phyloP scores from a whole-genome alignment of 2,888 invertebrate species.

The Athrips mouffetella region DNA sequence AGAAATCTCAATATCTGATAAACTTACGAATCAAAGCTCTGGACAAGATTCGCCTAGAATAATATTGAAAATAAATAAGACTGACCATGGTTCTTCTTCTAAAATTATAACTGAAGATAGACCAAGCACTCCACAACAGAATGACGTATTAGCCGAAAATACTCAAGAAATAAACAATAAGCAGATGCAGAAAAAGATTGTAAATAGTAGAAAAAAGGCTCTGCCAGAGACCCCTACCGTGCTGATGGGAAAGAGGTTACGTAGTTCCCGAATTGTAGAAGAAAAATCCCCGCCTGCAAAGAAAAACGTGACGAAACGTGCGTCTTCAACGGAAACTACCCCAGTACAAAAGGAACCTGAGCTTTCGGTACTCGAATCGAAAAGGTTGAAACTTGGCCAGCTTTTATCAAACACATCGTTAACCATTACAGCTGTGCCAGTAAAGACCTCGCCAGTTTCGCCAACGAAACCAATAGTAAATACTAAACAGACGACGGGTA shows the following conservation, averaged over 20 bases:
- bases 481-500: conserved; percentile 44
- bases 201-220: conserved; percentile 56
- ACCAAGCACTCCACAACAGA: conserved; percentile 40
- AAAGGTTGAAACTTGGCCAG: conserved; percentile 66
- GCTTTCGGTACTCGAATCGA: conserved; percentile 55
- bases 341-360: conserved; percentile 54
- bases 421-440: conserved; percentile 52
- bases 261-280: conserved; percentile 66
- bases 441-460: conserved; percentile 42
- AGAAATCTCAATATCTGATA: conserved; percentile 68
- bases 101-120: conserved; percentile 72
- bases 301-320: conserved; percentile 51
- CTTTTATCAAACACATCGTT: conserved; percentile 62
- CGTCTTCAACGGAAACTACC: conserved; percentile 44
- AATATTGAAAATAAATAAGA: conserved; percentile 82
- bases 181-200: conserved; percentile 45
- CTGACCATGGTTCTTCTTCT: conserved; percentile 72
- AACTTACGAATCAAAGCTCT: conserved; percentile 55
- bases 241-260: conserved; percentile 59
- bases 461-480: conserved; percentile 44
- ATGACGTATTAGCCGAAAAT: conserved; percentile 42
- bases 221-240: conserved; percentile 41
- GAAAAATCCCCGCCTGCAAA: conserved; percentile 48
- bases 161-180: conserved; percentile 52
- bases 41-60: conserved; percentile 78